A percentile compares a stretch with the other conserved stretches of the same genome.
These are phyloP conservation scores for Nebria ingens DNA, from an alignment of 1,140 invertebrate genomes.

Conservation along the genomic window DNA sequence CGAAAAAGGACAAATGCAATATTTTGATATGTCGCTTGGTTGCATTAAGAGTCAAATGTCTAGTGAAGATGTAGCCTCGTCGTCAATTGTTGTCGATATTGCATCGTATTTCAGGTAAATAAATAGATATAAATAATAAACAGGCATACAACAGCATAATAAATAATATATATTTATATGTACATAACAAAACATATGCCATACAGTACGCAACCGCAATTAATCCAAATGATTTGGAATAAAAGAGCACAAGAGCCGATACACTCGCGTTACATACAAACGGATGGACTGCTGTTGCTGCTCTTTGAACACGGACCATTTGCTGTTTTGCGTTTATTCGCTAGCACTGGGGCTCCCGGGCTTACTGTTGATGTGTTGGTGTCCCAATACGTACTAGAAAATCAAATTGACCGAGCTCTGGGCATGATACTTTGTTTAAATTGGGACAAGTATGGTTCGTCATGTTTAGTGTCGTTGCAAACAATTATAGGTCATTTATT, in stretches of 20 bases:
- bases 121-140: conserved; percentile 16
- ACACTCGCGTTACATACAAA: neutral
- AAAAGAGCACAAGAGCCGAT: conserved; percentile 18
- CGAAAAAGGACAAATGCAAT: conserved; percentile 63
- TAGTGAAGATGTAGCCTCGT: conserved; percentile 52
- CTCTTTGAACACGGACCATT: conserved; percentile 50
- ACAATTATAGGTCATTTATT: conserved; percentile 62
- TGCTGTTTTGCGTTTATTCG: conserved; percentile 26
- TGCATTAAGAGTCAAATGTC: conserved; percentile 56
- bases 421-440: conserved; percentile 30
- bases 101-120: conserved; percentile 55
- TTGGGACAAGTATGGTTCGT: conserved; percentile 59
- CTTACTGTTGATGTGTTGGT: conserved; percentile 47
- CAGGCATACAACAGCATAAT: no score
- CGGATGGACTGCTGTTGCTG: conserved; percentile 38
- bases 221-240: conserved; percentile 45
- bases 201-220: conserved; percentile 43
- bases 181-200: no score
- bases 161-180: no score
- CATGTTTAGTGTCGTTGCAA: conserved; percentile 56
- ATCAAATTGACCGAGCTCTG: conserved; percentile 61
- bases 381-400: conserved; percentile 50
- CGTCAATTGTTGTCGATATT: conserved; percentile 49
- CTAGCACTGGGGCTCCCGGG: conserved; percentile 35
- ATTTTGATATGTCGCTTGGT: conserved; percentile 61